Evolutionary conservation across 2,888 invertebrate species (phyloP).

Genomic region (Nephrotoma guestfalica): DNA sequence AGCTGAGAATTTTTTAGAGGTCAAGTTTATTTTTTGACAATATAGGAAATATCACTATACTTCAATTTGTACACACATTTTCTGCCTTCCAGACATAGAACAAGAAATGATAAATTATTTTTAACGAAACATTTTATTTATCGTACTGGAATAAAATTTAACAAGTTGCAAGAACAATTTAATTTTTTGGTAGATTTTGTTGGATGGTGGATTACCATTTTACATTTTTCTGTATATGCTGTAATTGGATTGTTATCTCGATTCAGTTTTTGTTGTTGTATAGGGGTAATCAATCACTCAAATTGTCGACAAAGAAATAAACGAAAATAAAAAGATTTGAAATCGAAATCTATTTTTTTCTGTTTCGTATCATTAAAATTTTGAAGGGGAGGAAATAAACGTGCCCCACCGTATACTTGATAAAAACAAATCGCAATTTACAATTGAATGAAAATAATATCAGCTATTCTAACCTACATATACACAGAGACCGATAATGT

Average conservation of each 20-base stretch:
- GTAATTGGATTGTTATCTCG: neutral
- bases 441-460: too few relatives aligned
- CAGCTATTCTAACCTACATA: too few relatives aligned
- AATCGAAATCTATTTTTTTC: neutral
- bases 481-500: too few relatives aligned
- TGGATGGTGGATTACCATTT: neutral
- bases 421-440: too few relatives aligned
- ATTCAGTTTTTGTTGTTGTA: neutral
- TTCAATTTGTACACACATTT: too few relatives aligned
- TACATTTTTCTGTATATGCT: neutral
- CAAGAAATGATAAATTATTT: neutral
- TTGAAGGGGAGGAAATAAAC: neutral
- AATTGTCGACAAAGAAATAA: neutral
- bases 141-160: too few relatives aligned
- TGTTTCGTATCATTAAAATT: neutral
- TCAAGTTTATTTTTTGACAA: too few relatives aligned
- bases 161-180: neutral
- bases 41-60: too few relatives aligned
- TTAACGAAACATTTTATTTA: neutral
- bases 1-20: too few relatives aligned
- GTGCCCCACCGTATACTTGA: neutral
- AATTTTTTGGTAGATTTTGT: neutral
- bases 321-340: neutral
- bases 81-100: too few relatives aligned
- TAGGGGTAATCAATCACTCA: neutral